A percentile compares a stretch with the other conserved stretches of the same genome.
phyloP scores from a whole-genome alignment of 2,888 invertebrate species.

The Sinopyrophorus schimmeli region DNA sequence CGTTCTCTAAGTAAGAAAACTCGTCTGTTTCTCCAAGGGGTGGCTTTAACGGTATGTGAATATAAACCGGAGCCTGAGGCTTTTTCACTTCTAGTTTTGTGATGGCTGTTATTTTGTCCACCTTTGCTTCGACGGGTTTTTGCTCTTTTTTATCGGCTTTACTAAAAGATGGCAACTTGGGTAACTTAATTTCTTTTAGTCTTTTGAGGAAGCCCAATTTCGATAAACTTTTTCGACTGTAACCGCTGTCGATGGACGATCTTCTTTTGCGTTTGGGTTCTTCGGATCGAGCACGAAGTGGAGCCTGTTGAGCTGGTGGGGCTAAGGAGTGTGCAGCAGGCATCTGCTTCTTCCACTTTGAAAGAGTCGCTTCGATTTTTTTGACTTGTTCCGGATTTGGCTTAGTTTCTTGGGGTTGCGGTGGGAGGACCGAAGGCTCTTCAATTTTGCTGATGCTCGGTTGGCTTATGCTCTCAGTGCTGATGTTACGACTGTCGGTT shows the following conservation, averaged over 20 bases:
- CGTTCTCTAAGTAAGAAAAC: slow-evolving; percentile 45
- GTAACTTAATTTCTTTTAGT: slow-evolving; percentile 47
- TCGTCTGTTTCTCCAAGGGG: slow-evolving; percentile 51
- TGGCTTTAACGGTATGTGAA: slow-evolving; percentile 54
- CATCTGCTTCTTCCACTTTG: slow-evolving; percentile 19
- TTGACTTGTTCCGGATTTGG: slow-evolving; percentile 7
- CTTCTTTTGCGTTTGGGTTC: slow-evolving; percentile 41
- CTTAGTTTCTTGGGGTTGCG: not conserved
- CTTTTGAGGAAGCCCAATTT: slow-evolving; percentile 41
- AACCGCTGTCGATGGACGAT: slow-evolving; percentile 41
- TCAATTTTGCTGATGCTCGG: slow-evolving; percentile 9
- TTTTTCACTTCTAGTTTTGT: slow-evolving; percentile 32
- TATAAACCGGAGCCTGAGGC: slow-evolving; percentile 46
- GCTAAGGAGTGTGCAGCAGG: not conserved
- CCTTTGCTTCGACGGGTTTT: slow-evolving; percentile 11
- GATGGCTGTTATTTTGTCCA: not conserved
- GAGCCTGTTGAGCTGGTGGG: not conserved
- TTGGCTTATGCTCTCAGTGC: slow-evolving; percentile 16
- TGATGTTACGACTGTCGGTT: slow-evolving; percentile 10
- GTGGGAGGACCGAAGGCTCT: not conserved
- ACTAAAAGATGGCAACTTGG: slow-evolving; percentile 22
- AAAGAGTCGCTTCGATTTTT: slow-evolving; percentile 16
- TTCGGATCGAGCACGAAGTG: slow-evolving; percentile 36
- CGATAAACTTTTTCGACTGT: slow-evolving; percentile 41
- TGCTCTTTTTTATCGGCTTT: slow-evolving; percentile 17